Conservation (phyloP, 2,797 vertebrate species). For the Rhinogobio ventralis region DNA sequence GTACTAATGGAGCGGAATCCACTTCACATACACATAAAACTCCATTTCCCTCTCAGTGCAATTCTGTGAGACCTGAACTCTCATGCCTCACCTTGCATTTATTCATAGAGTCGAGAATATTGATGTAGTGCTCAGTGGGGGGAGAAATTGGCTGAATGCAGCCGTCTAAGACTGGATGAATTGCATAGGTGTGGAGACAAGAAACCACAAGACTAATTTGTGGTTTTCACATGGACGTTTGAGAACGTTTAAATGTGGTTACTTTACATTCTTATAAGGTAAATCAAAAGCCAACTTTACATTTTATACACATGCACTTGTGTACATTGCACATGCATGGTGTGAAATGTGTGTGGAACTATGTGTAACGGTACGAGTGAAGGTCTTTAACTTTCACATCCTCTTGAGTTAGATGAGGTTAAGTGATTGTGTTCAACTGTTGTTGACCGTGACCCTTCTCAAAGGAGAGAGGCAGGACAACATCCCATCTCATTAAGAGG, state of each 20-base stretch:
- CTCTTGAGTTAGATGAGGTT: constrained; percentile 35
- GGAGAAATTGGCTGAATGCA: constrained; percentile 48
- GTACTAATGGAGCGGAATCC: constrained; percentile 10
- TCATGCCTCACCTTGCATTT: constrained; percentile 33
- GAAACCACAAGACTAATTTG: constrained; percentile 56
- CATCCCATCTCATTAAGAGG: constrained; percentile 35
- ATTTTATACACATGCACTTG: background rate
- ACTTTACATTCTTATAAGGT: constrained; percentile 41
- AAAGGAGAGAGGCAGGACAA: constrained; percentile 23
- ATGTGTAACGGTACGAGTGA: background rate
- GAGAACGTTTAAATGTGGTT: constrained; percentile 20
- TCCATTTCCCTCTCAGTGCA: constrained; percentile 2
- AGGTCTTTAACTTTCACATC: constrained; percentile 43
- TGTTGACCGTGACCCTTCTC: constrained; percentile 38
- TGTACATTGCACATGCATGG: background rate
- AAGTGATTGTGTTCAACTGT: constrained; percentile 31
- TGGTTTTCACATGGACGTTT: constrained; percentile 53
- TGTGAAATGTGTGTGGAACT: background rate
- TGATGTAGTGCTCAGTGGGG: constrained; percentile 56
- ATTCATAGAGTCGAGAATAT: constrained; percentile 36
- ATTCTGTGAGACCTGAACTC: constrained; percentile 10
- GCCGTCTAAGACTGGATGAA: constrained; percentile 51
- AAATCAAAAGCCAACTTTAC: constrained; percentile 5
- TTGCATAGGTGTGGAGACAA: constrained; percentile 59
- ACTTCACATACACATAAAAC: constrained; percentile 15